phyloP scores from a whole-genome alignment of 2,797 vertebrate genomes.

The Acridotheres tristis region DNA sequence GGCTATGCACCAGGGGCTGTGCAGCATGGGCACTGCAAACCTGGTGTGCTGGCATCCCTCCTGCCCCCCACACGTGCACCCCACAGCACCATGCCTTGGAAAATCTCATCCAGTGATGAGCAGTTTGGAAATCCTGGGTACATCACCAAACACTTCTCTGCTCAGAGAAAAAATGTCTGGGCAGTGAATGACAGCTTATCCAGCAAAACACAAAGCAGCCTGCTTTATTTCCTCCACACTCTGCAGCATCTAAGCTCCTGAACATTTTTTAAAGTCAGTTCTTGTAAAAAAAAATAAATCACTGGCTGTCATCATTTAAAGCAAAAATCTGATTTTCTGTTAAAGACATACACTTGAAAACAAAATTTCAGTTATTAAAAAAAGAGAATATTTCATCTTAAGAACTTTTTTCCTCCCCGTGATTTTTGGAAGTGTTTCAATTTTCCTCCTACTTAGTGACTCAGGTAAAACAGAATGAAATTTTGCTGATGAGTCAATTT shows the following conservation, averaged over 20 bases:
- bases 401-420: not conserved
- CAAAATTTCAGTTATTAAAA: not conserved
- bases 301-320: not conserved
- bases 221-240: not conserved
- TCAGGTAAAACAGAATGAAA: not conserved
- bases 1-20: not conserved
- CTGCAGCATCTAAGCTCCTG: not conserved
- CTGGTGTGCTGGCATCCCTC: not conserved
- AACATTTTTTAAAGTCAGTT: not conserved
- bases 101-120: not conserved
- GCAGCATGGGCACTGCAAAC: not conserved
- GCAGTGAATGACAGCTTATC: not conserved
- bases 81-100: not conserved
- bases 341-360: not conserved
- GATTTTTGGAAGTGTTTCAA: not conserved
- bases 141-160: not conserved
- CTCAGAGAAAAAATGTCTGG: not conserved
- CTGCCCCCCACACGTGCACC: not conserved
- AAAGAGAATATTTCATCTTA: not conserved
- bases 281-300: not conserved
- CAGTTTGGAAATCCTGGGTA: not conserved
- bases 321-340: not conserved
- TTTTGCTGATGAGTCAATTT: not conserved
- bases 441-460: not conserved
- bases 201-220: not conserved